These are phyloP conservation scores for Glyphotaelius pellucidus DNA, from an alignment of 2,888 invertebrate genomes.

Conservation along the genomic window DNA sequence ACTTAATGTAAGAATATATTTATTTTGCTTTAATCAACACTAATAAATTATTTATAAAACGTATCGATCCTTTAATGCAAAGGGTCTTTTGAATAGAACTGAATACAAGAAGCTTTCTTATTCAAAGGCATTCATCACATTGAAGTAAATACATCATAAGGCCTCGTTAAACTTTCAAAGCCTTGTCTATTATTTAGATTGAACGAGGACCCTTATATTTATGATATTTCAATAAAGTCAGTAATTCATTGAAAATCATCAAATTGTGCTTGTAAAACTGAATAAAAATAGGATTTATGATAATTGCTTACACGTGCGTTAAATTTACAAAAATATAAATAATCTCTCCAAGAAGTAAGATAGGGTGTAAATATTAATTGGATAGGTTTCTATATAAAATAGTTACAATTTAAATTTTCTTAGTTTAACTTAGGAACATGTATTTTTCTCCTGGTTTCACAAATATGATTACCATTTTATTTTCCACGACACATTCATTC, in stretches of 20 bases:
- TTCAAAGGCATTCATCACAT: constrained; percentile 23
- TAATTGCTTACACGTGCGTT: not conserved
- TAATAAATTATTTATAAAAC: constrained; percentile 28
- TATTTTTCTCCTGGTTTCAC: no score
- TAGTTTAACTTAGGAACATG: no score
- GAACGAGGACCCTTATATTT: not conserved
- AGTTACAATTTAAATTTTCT: no score
- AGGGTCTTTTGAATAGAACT: not conserved
- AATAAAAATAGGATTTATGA: not conserved
- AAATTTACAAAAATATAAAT: no score
- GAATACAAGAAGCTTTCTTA: constrained; percentile 11
- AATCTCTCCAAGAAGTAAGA: not conserved
- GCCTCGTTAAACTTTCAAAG: constrained; percentile 14
- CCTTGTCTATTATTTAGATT: constrained; percentile 5
- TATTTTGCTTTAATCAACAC: constrained; percentile 14
- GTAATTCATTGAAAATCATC: not conserved
- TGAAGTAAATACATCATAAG: constrained; percentile 35
- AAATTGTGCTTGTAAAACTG: not conserved
- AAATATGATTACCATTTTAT: no score
- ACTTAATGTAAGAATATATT: not conserved
- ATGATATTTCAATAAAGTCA: not conserved
- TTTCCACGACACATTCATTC: no score
- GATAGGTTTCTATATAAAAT: no score
- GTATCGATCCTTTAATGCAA: constrained; percentile 28
- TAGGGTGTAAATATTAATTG: no score